Percentiles rank a stretch among this genome's conserved stretches.
Conservation (phyloP, 2,888 invertebrate species). For the Drosophila aldrichi region DNA sequence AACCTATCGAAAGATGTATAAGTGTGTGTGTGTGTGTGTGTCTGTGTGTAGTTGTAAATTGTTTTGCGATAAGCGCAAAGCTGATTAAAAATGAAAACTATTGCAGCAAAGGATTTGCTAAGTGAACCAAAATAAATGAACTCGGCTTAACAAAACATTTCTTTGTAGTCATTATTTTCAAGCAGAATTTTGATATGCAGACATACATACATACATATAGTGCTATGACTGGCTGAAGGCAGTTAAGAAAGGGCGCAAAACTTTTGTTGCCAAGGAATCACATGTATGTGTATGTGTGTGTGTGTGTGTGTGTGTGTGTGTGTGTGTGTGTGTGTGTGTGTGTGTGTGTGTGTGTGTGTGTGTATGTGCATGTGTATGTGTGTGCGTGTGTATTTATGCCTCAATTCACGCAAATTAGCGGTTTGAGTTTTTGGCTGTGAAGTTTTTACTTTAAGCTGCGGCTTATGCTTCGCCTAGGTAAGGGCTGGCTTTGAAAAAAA, state of each 20-base stretch:
- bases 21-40: background rate
- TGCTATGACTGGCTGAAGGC: conserved; percentile 12
- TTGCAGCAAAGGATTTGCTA: conserved; percentile 78
- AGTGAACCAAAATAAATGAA: conserved; percentile 82
- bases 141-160: conserved; percentile 73
- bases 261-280: conserved; percentile 50
- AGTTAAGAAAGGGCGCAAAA: conserved; percentile 27
- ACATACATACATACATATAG: background rate
- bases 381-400: conserved; percentile 38
- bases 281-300: background rate
- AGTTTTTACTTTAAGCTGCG: conserved; percentile 33
- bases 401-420: conserved; percentile 76
- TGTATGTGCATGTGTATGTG: background rate
- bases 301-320: background rate
- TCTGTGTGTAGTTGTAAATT: conserved; percentile 4
- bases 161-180: conserved; percentile 76
- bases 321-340: background rate
- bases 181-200: conserved; percentile 56
- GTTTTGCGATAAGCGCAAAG: conserved; percentile 64
- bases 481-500: background rate
- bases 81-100: conserved; percentile 78
- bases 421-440: conserved; percentile 58
- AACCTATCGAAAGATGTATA: conserved; percentile 1
- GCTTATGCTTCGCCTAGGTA: conserved; percentile 26
- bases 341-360: conserved; percentile 5